Evolutionary conservation across 2,113 vertebrate genomes (phyloP).

Genomic region (Mixornis gularis): DNA sequence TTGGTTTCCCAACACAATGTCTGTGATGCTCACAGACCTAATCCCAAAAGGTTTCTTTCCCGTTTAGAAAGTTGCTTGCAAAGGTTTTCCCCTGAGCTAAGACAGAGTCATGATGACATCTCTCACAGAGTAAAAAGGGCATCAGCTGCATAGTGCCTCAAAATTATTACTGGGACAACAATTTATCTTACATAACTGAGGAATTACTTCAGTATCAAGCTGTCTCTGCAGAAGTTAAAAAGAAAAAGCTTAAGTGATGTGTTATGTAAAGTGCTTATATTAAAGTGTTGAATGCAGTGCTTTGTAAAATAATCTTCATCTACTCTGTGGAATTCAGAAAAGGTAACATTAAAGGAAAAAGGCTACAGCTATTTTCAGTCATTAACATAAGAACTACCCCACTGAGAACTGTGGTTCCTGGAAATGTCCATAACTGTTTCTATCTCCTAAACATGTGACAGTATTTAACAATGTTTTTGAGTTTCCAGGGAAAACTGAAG

Average conservation of each 20-base stretch:
- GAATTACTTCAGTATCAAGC: constrained; percentile 2
- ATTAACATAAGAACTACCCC: neutral
- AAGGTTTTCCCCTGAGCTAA: neutral
- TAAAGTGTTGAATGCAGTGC: neutral
- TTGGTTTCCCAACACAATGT: neutral
- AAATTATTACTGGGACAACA: neutral
- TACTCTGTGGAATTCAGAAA: neutral
- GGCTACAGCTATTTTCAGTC: neutral
- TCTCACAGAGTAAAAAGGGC: neutral
- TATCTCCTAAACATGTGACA: neutral
- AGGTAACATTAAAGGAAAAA: neutral
- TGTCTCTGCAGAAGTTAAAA: constrained; percentile 13
- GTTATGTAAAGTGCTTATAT: constrained; percentile 11
- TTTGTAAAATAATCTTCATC: constrained; percentile 1
- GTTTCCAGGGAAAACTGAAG: neutral
- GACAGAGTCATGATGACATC: neutral
- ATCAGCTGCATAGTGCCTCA: neutral
- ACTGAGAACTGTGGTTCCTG: neutral
- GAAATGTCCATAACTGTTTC: neutral
- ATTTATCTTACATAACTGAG: neutral
- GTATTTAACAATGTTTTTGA: neutral
- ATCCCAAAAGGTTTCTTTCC: neutral
- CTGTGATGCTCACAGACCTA: neutral
- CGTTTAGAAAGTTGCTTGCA: neutral
- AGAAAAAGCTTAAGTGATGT: constrained; percentile 21